phyloP scores from a whole-genome alignment of 2,888 invertebrate genomes.

The Heterodera filipjevi region DNA sequence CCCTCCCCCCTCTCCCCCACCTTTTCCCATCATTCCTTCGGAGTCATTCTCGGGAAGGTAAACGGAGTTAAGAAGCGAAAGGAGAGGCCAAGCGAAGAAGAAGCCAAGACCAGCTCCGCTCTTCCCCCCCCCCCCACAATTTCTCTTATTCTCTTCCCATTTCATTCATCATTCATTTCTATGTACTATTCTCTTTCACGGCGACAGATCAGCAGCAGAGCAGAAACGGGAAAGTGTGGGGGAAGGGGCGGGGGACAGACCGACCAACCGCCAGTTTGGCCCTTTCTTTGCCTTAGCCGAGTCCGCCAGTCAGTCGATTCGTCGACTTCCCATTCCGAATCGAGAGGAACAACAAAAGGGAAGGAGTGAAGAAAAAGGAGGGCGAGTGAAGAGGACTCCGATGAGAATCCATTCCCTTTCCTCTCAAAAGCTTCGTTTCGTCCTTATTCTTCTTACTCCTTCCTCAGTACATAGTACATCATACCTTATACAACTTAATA shows the following conservation, averaged over 20 bases:
- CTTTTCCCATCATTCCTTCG: too few relatives aligned
- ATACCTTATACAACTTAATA: too few relatives aligned
- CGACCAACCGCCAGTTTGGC: constrained; percentile 13
- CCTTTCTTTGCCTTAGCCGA: constrained; percentile 4
- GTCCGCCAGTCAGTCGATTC: neutral
- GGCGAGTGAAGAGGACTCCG: constrained; percentile 5
- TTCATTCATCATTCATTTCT: constrained; percentile 2
- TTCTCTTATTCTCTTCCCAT: neutral
- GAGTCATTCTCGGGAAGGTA: constrained; percentile 10
- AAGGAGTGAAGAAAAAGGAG: neutral
- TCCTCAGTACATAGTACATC: neutral
- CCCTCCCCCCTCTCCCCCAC: too few relatives aligned
- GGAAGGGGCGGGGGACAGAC: neutral
- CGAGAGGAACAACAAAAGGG: constrained; percentile 10
- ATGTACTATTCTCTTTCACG: constrained; percentile 12
- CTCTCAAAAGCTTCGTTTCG: neutral
- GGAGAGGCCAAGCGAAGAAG: too few relatives aligned
- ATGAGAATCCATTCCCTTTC: neutral
- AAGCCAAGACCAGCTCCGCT: constrained; percentile 4
- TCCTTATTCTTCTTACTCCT: neutral
- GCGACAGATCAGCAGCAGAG: constrained; percentile 7
- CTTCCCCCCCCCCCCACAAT: neutral
- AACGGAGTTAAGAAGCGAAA: too few relatives aligned
- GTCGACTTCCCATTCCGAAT: neutral
- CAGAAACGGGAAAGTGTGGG: neutral